These are phyloP conservation scores for Leucania comma DNA, from an alignment of 2,888 invertebrate species.

Conservation along the genomic window DNA sequence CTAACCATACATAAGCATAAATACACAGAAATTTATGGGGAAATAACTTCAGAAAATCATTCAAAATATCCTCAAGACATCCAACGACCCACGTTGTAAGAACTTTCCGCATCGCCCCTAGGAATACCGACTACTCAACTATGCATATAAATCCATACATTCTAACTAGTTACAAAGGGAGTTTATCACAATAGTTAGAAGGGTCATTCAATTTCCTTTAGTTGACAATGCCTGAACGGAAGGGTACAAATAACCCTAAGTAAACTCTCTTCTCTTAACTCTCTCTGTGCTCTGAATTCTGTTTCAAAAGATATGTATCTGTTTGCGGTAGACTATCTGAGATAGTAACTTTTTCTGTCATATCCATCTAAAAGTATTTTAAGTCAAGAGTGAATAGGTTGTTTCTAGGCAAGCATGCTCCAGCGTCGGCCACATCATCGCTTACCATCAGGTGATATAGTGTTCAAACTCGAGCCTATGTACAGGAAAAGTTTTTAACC, in stretches of 20 bases:
- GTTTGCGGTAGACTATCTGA: neutral
- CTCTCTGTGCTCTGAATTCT: slow-evolving; percentile 40
- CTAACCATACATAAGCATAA: neutral
- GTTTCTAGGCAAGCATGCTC: too few relatives aligned
- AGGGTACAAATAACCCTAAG: slow-evolving; percentile 67
- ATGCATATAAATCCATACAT: slow-evolving; percentile 68
- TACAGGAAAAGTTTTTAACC: too few relatives aligned
- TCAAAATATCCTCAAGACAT: slow-evolving; percentile 19
- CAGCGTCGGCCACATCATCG: too few relatives aligned
- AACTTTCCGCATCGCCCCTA: slow-evolving; percentile 44
- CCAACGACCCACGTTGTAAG: neutral
- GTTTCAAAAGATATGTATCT: slow-evolving; percentile 15
- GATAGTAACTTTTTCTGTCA: too few relatives aligned
- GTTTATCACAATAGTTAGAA: slow-evolving; percentile 69
- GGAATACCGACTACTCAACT: slow-evolving; percentile 53
- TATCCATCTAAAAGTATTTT: too few relatives aligned
- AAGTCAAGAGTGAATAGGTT: too few relatives aligned
- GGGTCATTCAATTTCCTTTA: slow-evolving; percentile 69
- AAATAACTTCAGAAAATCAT: slow-evolving; percentile 44
- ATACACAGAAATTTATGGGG: neutral
- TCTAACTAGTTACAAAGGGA: slow-evolving; percentile 64
- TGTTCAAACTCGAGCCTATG: too few relatives aligned
- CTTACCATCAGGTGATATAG: too few relatives aligned
- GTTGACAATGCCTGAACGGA: slow-evolving; percentile 65
- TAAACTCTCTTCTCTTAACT: slow-evolving; percentile 55